Evolutionary conservation across 2,113 vertebrate species (phyloP), one percentile per base, ranked within the genome.

Genomic region (Meriones unguiculatus): DNA sequence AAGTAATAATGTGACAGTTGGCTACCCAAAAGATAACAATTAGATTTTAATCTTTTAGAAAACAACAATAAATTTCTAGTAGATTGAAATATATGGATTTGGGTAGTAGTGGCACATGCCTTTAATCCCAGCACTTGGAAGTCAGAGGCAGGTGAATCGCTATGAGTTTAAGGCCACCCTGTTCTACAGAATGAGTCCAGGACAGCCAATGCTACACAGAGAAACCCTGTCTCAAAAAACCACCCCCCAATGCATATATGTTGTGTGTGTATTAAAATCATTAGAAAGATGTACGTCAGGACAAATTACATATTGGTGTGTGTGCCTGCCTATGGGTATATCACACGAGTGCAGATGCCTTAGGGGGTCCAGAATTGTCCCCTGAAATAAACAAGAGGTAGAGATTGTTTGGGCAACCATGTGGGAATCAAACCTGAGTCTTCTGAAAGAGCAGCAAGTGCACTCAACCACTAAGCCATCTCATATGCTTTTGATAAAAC

Each of bases 1-100:
- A 85, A 92, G 30, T 80, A 57, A 35, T 80, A 24, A 50, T 77
- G 9, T 80, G 50, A 88, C 25, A 76, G 24, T 57, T 64, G 22
- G 46, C n/a, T 78, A 38, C 20, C 32, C 28, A 65, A 80, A 88
- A 96, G 50, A 65, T 41, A 70, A 80, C 92, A 91, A 82, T 82
- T 46, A 65, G 50, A 72, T 93, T 95, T 93, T 70, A 62, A 46
- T 52, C 35, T 70, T 35, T 28, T 22, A 95, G 57, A 41, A 87
- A 65, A 52, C 9, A 64, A 57, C 32, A 64, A 75, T 38, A 62
- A 59, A 67, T 90, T 81, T 54, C 25, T 54, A 57, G 62, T 54
- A 84, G n/a, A 41, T 77, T 85, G 25, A 38, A 46, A 15, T n/a
- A 32, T 28, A 46, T 62, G n/a, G 12, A 38, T 57, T 8, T 57